Conservation (phyloP, 1,140 invertebrate genomes). For the Temnothorax longispinosus region DNA sequence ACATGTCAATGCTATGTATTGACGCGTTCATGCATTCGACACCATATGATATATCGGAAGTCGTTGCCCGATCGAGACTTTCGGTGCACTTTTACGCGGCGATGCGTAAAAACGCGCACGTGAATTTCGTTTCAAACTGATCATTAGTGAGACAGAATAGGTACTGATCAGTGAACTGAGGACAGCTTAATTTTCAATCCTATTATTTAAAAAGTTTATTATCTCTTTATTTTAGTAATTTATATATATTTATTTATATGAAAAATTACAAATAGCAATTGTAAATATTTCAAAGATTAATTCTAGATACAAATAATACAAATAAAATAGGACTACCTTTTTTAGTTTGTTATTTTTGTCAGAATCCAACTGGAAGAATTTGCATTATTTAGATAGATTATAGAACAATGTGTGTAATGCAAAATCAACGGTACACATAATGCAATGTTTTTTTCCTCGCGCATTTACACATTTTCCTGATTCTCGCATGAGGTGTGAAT, state of each 20-base stretch:
- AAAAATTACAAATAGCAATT: background rate
- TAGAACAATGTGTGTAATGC: background rate
- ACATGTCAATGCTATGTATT: slow-evolving; percentile 50
- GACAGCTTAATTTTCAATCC: background rate
- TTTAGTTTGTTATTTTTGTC: background rate
- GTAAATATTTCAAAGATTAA: background rate
- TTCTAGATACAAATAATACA: background rate
- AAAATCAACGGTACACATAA: background rate
- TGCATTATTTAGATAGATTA: background rate
- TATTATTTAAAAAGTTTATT: background rate
- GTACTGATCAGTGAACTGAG: background rate
- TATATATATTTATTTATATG: background rate
- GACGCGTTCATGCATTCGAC: slow-evolving; percentile 39
- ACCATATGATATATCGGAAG: slow-evolving; percentile 56
- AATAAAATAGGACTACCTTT: background rate
- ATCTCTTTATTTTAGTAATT: background rate
- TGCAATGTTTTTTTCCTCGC: background rate
- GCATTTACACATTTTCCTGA: background rate
- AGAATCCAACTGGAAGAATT: background rate
- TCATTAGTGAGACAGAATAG: background rate
- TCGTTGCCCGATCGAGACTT: slow-evolving; percentile 19
- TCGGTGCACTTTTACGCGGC: slow-evolving; percentile 46
- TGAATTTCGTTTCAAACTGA: slow-evolving; percentile 4
- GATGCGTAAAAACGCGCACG: slow-evolving; percentile 37
- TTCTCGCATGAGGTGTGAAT: background rate